Evolutionary conservation across 2,797 vertebrate genomes (phyloP).

Genomic region (Pantherophis vulpinus): DNA sequence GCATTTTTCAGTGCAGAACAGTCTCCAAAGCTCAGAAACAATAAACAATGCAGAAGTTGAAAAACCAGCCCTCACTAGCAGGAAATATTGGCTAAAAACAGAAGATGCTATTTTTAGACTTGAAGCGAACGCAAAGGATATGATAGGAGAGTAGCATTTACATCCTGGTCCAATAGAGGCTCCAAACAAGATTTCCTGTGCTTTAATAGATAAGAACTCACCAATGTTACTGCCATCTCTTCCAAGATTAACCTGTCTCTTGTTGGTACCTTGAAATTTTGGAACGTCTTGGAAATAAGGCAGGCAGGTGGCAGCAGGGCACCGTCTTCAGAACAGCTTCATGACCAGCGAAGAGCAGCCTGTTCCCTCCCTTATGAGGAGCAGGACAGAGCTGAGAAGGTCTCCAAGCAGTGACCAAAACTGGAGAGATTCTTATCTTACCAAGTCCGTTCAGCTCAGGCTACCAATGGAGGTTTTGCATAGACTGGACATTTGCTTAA

Average conservation of each 20-base stretch:
- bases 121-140: conserved; percentile 48
- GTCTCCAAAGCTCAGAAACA: conserved; percentile 60
- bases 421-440: conserved; percentile 59
- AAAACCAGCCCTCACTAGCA: conserved; percentile 64
- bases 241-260: conserved; percentile 8
- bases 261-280: not conserved
- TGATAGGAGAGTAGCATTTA: conserved; percentile 34
- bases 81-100: conserved; percentile 53
- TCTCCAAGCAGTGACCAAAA: conserved; percentile 34
- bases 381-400: not conserved
- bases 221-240: not conserved
- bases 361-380: not conserved
- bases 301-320: conserved; percentile 39
- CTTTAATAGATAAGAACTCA: not conserved
- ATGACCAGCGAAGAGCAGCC: conserved; percentile 51
- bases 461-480: conserved; percentile 71
- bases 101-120: conserved; percentile 44
- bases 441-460: conserved; percentile 41
- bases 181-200: not conserved
- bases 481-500: conserved; percentile 70
- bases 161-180: conserved; percentile 11
- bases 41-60: conserved; percentile 53
- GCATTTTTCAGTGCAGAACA: conserved; percentile 75
- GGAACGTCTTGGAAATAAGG: conserved; percentile 37
- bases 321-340: conserved; percentile 58